Percentiles rank a stretch among this genome's conserved stretches.
Conservation (phyloP, 2,888 invertebrate species). For the Steinernema carpocapsae region DNA sequence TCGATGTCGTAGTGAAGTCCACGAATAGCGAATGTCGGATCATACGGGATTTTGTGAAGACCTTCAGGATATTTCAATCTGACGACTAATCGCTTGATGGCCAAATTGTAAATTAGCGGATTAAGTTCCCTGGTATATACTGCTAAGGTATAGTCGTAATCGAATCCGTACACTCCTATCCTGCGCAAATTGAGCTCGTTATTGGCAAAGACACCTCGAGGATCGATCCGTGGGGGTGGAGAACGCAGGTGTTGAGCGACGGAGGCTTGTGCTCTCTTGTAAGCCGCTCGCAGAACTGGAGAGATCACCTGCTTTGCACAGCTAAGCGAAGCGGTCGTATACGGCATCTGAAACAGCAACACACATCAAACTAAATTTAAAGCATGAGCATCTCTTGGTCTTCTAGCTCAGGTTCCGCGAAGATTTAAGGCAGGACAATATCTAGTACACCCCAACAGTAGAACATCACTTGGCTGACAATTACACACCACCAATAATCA, state of each 20-base stretch:
- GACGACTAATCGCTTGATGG: conserved; percentile 83
- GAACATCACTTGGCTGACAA: no score
- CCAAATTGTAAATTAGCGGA: conserved; percentile 86
- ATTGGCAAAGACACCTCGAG: conserved; percentile 89
- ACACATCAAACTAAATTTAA: no score
- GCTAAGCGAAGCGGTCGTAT: neutral
- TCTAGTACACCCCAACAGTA: no score
- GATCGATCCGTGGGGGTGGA: conserved; percentile 59
- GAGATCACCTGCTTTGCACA: neutral
- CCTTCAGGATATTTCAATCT: conserved; percentile 88
- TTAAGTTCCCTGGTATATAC: conserved; percentile 89
- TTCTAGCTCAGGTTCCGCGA: no score
- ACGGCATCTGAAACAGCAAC: neutral
- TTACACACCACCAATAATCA: no score
- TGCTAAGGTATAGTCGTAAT: conserved; percentile 96
- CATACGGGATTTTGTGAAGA: conserved; percentile 81
- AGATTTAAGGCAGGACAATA: no score
- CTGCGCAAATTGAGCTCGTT: conserved; percentile 90
- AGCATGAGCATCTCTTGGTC: no score
- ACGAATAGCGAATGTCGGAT: conserved; percentile 90
- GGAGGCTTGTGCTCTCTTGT: neutral
- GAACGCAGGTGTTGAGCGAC: neutral
- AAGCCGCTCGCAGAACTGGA: neutral
- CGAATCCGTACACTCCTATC: conserved; percentile 86
- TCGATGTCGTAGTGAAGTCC: conserved; percentile 98